Evolutionary conservation across 1,140 invertebrate species (phyloP).

Genomic region (Cydia fagiglandana): DNA sequence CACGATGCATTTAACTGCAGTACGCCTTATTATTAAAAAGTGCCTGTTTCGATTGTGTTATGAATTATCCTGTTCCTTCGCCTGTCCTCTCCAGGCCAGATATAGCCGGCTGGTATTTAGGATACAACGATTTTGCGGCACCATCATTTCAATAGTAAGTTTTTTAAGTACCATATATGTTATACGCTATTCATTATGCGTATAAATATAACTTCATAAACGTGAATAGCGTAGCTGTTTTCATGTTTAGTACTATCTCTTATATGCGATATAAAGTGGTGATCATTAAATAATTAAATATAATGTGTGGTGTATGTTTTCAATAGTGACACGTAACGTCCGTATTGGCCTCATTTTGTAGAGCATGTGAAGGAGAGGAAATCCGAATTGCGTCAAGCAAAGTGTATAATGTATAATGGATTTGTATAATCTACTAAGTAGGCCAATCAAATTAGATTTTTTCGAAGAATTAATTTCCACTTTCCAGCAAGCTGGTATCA

Average conservation of each 20-base stretch:
- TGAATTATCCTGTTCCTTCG: conserved; percentile 5
- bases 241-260: no score
- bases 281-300: neutral
- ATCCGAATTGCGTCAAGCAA: neutral
- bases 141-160: conserved; percentile 10
- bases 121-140: neutral
- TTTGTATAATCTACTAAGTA: no score
- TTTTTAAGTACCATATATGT: neutral
- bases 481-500: no score
- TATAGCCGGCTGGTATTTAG: neutral
- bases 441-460: no score
- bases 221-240: no score
- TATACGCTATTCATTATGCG: neutral
- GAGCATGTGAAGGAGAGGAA: neutral
- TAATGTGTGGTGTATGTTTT: neutral
- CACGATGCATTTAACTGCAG: conserved; percentile 20
- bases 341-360: conserved; percentile 1
- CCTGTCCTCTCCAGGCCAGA: neutral
- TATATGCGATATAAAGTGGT: neutral
- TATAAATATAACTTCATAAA: neutral
- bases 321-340: neutral
- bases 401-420: no score
- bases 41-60: neutral
- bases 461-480: no score
- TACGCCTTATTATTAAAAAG: neutral